Base-by-base conservation (phyloP, 2,797 vertebrate genomes). In the Fringilla coelebs region DNA sequence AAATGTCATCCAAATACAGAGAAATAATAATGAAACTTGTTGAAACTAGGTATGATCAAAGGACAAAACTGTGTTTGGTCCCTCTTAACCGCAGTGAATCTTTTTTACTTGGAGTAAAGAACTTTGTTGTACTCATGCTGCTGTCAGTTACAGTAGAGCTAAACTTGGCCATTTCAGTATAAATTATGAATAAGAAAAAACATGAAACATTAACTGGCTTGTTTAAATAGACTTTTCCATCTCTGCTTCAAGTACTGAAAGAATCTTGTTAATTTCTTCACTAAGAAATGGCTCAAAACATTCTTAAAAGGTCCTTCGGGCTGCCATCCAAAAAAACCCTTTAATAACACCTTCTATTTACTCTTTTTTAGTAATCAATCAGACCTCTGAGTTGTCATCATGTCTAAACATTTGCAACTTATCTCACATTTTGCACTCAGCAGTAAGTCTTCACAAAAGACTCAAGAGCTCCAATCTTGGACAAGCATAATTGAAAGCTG, bases 401-500 rank as follows among this genome's bases (percentile, higher is more conserved):
- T 84, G 83, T 96, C 75, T 95, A 88, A 90, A 95, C 54, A 91
- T 95, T 93, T 97, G 38, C 74, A 96, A 87, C 68, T 94, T 95
- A 85, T 91, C 79, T 95, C 52, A 71, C 84, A 67, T 78, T 94
- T 89, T 94, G 45, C 91, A 91, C 85, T 96, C 87, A 90, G 67
- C 63, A 57, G 55, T 93, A 74, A 93, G 80, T 82, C 90, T 91
- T 94, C 67, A 87, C 13, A 49, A 85, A 94, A 96, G 80, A 78
- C 67, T 95, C 57, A 87, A 96, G 90, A 88, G 63, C 84, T 96
- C 65, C 63, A 79, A 73, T 92, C 80, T 88, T 93, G 70, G 88
- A 61, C 85, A 93, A 92, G 85, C 49, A 72, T 63, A 94, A 79
- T 88, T 94, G 80, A 94, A 96, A 90, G 34, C 57, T 67, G 38